Evolutionary conservation across 2,888 invertebrate genomes (phyloP).

Genomic region (Zygothrica quintamaculata): DNA sequence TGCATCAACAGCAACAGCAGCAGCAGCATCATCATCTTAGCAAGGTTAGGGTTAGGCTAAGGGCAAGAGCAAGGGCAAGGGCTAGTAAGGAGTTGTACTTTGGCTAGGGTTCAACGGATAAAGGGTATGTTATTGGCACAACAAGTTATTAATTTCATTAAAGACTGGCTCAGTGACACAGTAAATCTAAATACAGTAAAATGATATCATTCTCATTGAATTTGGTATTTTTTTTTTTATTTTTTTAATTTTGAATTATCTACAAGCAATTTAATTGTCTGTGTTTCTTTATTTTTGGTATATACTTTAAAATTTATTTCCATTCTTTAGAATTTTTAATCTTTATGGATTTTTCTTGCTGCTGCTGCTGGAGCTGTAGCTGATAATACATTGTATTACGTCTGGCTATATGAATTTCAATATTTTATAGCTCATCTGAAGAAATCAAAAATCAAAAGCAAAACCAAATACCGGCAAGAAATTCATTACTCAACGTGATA

Average conservation of each 20-base stretch:
- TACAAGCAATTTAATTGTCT: constrained; percentile 57
- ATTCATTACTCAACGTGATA: constrained; percentile 64
- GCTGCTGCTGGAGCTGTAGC: constrained; percentile 49
- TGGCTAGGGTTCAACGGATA: constrained; percentile 45
- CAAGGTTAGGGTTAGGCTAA: neutral
- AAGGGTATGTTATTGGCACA: constrained; percentile 68
- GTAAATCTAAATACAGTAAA: constrained; percentile 48
- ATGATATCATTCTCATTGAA: constrained; percentile 45
- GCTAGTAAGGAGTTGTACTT: constrained; percentile 15
- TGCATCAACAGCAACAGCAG: too few species aligned
- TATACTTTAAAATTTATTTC: constrained; percentile 23
- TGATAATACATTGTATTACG: constrained; percentile 21
- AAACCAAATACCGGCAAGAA: constrained; percentile 37
- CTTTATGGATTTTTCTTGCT: constrained; percentile 47
- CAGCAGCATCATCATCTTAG: too few species aligned
- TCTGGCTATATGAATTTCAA: constrained; percentile 50
- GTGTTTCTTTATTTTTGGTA: constrained; percentile 9
- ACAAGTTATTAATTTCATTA: constrained; percentile 71
- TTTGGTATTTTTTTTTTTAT: constrained; percentile 37
- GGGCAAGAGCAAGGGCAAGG: constrained; percentile 13
- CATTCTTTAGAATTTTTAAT: constrained; percentile 32
- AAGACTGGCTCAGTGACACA: constrained; percentile 5
- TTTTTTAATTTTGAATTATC: constrained; percentile 35
- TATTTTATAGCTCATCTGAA: constrained; percentile 58
- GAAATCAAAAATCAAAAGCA: constrained; percentile 31